These are phyloP conservation scores for Cheumatopsyche charites DNA, from an alignment of 1,140 invertebrate genomes.

Conservation along the genomic window DNA sequence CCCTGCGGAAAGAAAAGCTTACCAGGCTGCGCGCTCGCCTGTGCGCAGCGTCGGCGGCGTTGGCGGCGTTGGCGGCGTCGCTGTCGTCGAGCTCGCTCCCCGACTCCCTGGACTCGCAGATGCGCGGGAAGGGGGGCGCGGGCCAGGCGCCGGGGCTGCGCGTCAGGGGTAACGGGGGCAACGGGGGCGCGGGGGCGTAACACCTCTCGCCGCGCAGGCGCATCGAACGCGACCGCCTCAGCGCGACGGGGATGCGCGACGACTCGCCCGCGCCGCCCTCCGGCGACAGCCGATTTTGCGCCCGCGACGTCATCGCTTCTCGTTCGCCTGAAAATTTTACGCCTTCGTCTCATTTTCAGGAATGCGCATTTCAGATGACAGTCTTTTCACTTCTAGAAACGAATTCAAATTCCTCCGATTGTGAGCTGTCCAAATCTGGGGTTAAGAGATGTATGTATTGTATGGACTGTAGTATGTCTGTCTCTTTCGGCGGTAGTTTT, in stretches of 20 bases:
- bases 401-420: background rate
- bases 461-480: background rate
- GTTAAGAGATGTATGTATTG: background rate
- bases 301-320: background rate
- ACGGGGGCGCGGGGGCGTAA: background rate
- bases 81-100: conserved; percentile 21
- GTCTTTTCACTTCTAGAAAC: background rate
- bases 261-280: conserved; percentile 40
- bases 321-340: too few species aligned
- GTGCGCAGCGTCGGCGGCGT: background rate
- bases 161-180: conserved; percentile 4
- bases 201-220: conserved; percentile 59
- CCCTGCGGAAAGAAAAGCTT: conserved; percentile 18
- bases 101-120: conserved; percentile 25
- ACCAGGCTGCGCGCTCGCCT: conserved; percentile 39
- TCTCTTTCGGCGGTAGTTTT: too few species aligned
- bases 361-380: too few species aligned
- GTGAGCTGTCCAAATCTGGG: background rate
- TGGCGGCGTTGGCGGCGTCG: conserved; percentile 18
- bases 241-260: conserved; percentile 48
- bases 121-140: conserved; percentile 28
- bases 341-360: too few species aligned
- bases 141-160: conserved; percentile 22
- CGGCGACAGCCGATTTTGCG: conserved; percentile 7
- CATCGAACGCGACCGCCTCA: conserved; percentile 59